A percentile compares a stretch with the other conserved stretches of the same genome.
Evolutionary conservation across 1,140 invertebrate species (phyloP).

Genomic region (Cecropterus lyciades): DNA sequence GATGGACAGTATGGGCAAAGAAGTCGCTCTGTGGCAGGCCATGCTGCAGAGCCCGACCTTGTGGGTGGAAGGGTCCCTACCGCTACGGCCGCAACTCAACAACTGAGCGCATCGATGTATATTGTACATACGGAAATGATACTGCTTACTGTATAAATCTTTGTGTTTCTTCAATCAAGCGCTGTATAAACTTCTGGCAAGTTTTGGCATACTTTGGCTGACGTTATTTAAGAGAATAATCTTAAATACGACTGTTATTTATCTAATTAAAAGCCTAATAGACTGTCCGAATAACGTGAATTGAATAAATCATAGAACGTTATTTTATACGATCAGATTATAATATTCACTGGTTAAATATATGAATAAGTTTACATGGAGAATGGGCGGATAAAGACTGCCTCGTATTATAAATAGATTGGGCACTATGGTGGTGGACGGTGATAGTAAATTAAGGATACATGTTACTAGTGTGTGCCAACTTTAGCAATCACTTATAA

Average conservation of each 20-base stretch:
- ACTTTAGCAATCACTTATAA: background rate
- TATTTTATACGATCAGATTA: no score
- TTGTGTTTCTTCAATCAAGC: background rate
- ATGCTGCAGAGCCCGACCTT: slow-evolving; percentile 97
- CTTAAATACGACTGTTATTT: no score
- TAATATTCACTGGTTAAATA: no score
- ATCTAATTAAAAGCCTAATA: no score
- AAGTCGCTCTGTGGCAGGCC: slow-evolving; percentile 95
- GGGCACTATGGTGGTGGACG: background rate
- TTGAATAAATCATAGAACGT: no score
- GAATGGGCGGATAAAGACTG: no score
- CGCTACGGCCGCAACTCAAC: slow-evolving; percentile 92
- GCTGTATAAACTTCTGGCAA: background rate
- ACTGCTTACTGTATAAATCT: background rate
- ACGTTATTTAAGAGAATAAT: no score
- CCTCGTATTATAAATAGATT: no score
- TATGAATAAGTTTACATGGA: no score
- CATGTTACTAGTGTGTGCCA: background rate
- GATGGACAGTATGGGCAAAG: slow-evolving; percentile 97
- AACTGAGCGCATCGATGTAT: slow-evolving; percentile 66
- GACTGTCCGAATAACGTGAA: no score
- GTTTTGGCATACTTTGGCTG: no score
- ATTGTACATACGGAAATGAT: background rate
- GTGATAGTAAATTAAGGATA: background rate
- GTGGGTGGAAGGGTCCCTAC: slow-evolving; percentile 96